A percentile compares a stretch with the other conserved stretches of the same genome.
phyloP scores from a whole-genome alignment of 2,113 vertebrate genomes.

The Cinclus mexicanus region DNA sequence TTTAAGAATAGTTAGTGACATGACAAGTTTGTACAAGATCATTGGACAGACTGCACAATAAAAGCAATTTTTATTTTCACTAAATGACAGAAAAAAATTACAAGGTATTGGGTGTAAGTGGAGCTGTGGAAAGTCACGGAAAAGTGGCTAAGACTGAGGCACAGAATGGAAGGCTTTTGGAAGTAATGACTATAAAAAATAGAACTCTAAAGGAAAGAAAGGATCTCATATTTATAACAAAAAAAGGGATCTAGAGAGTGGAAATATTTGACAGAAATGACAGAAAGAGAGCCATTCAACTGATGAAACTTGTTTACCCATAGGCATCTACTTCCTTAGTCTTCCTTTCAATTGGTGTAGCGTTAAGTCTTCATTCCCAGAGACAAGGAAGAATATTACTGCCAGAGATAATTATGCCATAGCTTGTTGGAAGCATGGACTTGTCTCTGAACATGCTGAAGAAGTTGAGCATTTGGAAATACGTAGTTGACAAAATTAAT shows the following conservation, averaged over 20 bases:
- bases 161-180: background rate
- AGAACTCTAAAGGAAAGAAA: background rate
- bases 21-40: background rate
- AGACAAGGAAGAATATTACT: background rate
- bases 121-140: background rate
- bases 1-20: background rate
- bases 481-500: background rate
- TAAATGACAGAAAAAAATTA: background rate
- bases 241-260: background rate
- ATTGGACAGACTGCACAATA: background rate
- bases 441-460: background rate
- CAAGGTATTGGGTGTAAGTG: fast-evolving
- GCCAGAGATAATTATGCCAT: background rate
- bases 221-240: background rate
- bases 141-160: background rate
- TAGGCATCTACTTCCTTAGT: background rate
- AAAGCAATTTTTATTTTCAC: background rate
- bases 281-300: background rate
- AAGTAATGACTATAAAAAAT: background rate
- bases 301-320: background rate
- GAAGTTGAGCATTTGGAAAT: background rate
- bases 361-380: background rate
- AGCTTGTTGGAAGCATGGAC: background rate
- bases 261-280: background rate
- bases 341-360: background rate